Conservation (phyloP, 2,888 invertebrate genomes). For the Drosophila birchii region DNA sequence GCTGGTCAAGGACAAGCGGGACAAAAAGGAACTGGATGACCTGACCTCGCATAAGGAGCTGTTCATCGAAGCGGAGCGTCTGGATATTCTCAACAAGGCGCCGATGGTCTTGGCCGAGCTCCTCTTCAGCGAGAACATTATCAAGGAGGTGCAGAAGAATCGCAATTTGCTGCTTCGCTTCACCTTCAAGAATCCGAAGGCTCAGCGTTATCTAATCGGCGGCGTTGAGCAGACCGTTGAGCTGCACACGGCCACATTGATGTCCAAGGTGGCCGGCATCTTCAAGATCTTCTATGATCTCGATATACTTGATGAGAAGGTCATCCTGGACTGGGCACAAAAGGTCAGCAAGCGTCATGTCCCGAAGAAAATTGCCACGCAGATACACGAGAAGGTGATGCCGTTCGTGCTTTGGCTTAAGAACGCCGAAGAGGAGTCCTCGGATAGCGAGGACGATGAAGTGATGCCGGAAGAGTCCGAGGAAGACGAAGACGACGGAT, state of each 20-base stretch:
- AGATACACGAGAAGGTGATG: conserved; percentile 95
- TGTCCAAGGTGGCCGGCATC: conserved; percentile 95
- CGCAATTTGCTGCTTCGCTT: conserved; percentile 92
- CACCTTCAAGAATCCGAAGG: conserved; percentile 92
- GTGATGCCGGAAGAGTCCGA: conserved; percentile 85
- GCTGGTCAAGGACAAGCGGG: conserved; percentile 88
- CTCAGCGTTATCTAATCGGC: conserved; percentile 96
- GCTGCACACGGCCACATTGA: conserved; percentile 90
- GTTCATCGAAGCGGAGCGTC: conserved; percentile 92
- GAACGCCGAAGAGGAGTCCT: conserved; percentile 98
- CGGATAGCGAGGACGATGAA: conserved; percentile 84
- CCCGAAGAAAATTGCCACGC: conserved; percentile 93
- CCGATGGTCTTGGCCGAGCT: conserved; percentile 97
- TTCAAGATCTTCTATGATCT: conserved; percentile 96
- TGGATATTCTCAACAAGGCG: conserved; percentile 97
- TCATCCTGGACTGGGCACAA: conserved; percentile 96
- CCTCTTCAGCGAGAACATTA: conserved; percentile 89
- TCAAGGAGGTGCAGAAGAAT: conserved; percentile 90
- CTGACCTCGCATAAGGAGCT: conserved; percentile 89
- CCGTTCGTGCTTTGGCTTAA: conserved; percentile 98
- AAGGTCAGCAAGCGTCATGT: conserved; percentile 98
- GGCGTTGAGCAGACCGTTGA: conserved; percentile 97
- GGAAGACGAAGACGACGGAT: conserved; percentile 57
- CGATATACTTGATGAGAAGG: conserved; percentile 97
- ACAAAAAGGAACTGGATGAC: conserved; percentile 87